Percentiles rank a stretch among this genome's conserved stretches.
phyloP scores from a whole-genome alignment of 64 coral and sea anemone genomes.

The Exaiptasia diaphana region DNA sequence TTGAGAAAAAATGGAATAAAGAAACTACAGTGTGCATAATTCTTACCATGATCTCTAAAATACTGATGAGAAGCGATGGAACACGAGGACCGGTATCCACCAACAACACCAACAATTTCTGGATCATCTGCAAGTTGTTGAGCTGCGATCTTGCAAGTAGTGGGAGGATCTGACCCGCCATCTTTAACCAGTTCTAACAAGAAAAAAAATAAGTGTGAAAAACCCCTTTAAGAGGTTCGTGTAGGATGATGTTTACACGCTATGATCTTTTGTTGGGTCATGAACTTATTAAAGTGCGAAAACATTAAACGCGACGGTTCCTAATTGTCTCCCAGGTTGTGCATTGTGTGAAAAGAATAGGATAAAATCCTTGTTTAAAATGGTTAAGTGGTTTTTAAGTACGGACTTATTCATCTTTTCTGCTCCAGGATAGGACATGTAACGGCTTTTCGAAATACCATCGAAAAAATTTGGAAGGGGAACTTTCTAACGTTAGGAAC shows the following conservation, averaged over 20 bases:
- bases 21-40: too few species aligned
- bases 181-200: conserved; percentile 88
- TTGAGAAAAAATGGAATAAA: too few species aligned
- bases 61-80: conserved; percentile 93
- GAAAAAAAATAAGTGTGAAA: background rate
- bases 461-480: too few species aligned
- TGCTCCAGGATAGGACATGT: too few species aligned
- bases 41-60: conserved; percentile 91
- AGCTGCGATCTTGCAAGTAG: conserved; percentile 73
- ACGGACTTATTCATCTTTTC: too few species aligned
- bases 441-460: too few species aligned
- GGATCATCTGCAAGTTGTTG: conserved; percentile 85
- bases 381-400: too few species aligned
- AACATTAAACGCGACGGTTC: background rate
- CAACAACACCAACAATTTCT: conserved; percentile 87
- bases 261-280: background rate
- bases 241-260: background rate
- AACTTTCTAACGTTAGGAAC: too few species aligned
- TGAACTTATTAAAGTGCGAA: background rate
- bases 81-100: conserved; percentile 86
- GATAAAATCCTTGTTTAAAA: too few species aligned
- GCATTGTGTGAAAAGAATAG: too few species aligned
- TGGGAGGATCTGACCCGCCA: conserved; percentile 59
- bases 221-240: background rate
- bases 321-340: too few species aligned